These are phyloP conservation scores for Lordiphosa fenestrarum DNA, from an alignment of 2,888 invertebrate genomes.

Conservation along the genomic window DNA sequence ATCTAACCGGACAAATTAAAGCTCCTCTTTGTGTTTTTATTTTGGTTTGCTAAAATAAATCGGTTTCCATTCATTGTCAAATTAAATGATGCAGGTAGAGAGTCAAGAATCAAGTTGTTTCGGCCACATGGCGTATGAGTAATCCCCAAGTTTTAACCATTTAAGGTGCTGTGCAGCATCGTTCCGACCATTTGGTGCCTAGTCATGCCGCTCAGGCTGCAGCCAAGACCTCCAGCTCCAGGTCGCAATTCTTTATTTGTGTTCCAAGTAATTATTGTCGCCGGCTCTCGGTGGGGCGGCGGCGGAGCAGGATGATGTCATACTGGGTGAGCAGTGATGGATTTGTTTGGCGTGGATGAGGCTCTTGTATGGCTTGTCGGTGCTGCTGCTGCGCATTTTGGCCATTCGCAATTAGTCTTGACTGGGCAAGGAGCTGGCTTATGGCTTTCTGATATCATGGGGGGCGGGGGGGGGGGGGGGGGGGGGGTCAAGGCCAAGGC, in stretches of 20 bases:
- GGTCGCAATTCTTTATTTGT: constrained; percentile 62
- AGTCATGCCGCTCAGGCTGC: constrained; percentile 46
- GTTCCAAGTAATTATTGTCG: constrained; percentile 57
- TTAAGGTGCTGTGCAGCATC: constrained; percentile 39
- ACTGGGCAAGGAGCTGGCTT: constrained; percentile 41
- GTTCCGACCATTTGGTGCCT: constrained; percentile 37
- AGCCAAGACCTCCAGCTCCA: constrained; percentile 44
- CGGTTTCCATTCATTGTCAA: constrained; percentile 8
- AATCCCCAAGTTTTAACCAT: constrained; percentile 30
- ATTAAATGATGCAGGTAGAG: constrained; percentile 17
- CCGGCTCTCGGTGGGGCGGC: constrained; percentile 21
- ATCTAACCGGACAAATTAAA: too few species aligned
- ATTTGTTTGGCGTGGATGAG: constrained; percentile 48
- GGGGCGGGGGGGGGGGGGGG: too few species aligned
- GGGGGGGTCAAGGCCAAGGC: constrained; percentile 53
- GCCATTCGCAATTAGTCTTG: constrained; percentile 69
- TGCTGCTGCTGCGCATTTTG: constrained; percentile 63
- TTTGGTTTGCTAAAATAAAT: not conserved
- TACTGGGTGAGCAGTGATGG: constrained; percentile 47
- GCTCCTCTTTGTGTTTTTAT: not conserved
- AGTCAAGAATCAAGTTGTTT: constrained; percentile 8
- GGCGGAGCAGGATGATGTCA: constrained; percentile 27
- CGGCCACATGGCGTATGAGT: constrained; percentile 42
- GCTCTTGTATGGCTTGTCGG: constrained; percentile 25
- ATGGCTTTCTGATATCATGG: constrained; percentile 51